Conservation (phyloP, 2,797 vertebrate species). For the Limosa lapponica region DNA sequence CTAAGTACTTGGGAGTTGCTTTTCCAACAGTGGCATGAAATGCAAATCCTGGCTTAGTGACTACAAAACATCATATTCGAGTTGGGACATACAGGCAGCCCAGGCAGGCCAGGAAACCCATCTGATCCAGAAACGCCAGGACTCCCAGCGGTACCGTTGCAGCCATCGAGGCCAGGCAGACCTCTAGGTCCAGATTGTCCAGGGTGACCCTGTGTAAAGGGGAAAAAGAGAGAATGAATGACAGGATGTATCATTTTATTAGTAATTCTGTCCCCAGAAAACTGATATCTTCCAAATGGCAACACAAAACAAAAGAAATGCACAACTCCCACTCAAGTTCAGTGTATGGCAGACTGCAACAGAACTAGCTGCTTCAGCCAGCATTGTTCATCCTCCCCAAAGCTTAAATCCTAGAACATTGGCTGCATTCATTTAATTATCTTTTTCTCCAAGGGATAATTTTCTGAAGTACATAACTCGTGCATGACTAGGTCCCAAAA, state of each 20-base stretch:
- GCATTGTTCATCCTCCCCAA: neutral
- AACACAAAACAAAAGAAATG: neutral
- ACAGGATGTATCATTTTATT: neutral
- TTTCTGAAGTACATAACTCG: slow-evolving; percentile 20
- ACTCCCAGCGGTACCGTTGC: slow-evolving; percentile 88
- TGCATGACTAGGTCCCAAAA: slow-evolving; percentile 29
- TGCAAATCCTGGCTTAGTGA: neutral
- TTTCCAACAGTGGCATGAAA: neutral
- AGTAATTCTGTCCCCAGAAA: neutral
- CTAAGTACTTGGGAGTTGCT: neutral
- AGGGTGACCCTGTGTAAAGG: slow-evolving; percentile 85
- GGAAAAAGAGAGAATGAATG: neutral
- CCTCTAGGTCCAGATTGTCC: slow-evolving; percentile 87
- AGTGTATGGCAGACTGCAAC: neutral
- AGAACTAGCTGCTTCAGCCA: neutral
- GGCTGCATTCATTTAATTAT: neutral
- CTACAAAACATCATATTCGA: neutral
- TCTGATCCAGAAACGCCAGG: slow-evolving; percentile 71
- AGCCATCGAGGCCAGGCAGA: slow-evolving; percentile 86
- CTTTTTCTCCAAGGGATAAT: neutral
- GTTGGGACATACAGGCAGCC: slow-evolving; percentile 77
- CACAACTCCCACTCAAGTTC: neutral
- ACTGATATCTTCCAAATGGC: neutral
- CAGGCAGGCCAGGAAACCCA: slow-evolving; percentile 81
- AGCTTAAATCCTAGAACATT: neutral